A percentile compares a stretch with the other conserved stretches of the same genome.
Evolutionary conservation across 64 coral and sea anemone genomes (phyloP).

Genomic region (Hydrozoanthus tunicans): DNA sequence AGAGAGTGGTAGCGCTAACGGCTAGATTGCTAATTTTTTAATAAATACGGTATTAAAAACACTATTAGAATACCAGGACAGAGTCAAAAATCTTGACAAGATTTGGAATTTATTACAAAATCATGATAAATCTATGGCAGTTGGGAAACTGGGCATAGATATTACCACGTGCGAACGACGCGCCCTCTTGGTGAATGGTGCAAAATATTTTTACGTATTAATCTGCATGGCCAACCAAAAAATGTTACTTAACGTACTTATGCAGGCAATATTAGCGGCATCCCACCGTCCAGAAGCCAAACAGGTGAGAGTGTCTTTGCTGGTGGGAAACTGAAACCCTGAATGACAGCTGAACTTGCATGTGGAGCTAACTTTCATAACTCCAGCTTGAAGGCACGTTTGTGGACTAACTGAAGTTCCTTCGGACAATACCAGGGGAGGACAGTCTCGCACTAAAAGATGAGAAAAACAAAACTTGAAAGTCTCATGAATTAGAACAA

Average conservation of each 20-base stretch:
- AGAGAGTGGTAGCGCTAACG: too few species aligned
- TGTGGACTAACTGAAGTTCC: constrained; percentile 67
- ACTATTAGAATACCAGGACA: too few species aligned
- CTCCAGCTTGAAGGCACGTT: constrained; percentile 6
- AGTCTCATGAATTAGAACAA: too few species aligned
- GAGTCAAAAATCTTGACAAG: too few species aligned
- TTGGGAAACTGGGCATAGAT: too few species aligned
- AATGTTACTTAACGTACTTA: constrained; percentile 16
- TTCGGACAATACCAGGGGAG: constrained; percentile 28
- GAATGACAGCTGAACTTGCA: constrained; percentile 42
- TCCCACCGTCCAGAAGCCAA: constrained; percentile 33
- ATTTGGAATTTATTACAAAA: too few species aligned
- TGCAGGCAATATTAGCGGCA: constrained; percentile 27
- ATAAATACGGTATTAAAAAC: too few species aligned
- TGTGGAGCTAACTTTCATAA: constrained; percentile 24
- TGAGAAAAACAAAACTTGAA: not conserved
- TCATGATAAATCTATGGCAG: too few species aligned
- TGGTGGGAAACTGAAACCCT: constrained; percentile 15
- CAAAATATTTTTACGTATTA: too few species aligned
- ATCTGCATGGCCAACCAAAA: not conserved
- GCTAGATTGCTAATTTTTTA: too few species aligned
- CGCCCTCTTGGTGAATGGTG: too few species aligned
- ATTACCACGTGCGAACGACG: too few species aligned
- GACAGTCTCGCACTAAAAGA: constrained; percentile 58
- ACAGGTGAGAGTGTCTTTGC: constrained; percentile 37